Evolutionary conservation across 2,888 invertebrate genomes (phyloP), one percentile per base, ranked within the genome.

Genomic region (Troides helena): DNA sequence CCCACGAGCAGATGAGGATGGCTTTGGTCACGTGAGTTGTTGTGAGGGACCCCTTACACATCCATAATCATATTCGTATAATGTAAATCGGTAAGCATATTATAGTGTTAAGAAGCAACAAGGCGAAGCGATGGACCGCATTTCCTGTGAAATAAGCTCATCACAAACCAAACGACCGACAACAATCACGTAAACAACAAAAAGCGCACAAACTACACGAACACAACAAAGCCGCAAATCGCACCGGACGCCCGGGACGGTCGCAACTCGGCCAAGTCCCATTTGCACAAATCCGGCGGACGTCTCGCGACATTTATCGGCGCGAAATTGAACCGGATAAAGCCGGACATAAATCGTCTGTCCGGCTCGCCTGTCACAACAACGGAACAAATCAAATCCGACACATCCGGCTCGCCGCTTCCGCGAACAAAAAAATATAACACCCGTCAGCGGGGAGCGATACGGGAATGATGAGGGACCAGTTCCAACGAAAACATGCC

Each of bases 321-420:
- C 63, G 18, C 50, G 18, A 57, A 62, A 58, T 68, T 50, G n/a
- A 50, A 36, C 58, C 63, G 58, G 59, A 59, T 36, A 68, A 64
- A 64, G 68, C 60, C 43, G 62, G 66, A 68, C 69, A 73, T 71
- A 73, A 72, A 73, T 69, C 39, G 64, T 30, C 64, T 63, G 68
- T 63, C 68, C 68, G 64, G 53, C 53, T 72, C 82, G 78, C 78
- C 82, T 87, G 88, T 89, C 87, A 88, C 85, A 88, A 89, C 85
- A 87, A 77, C 79, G 68, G 77, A 79, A 86, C 83, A 86, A 85
- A 85, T 85, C 85, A 86, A 82, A 81, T 77, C 78, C 75, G 83
- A 80, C 82, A 83, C 84, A 85, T 82, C 85, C 88, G 85, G 73
- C 18, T 77, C 86, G 73, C 80, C 69, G 83, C 84, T 87, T 89